Percentiles rank a stretch among this genome's conserved stretches.
phyloP scores from a whole-genome alignment of 92 coral and sea anemone genomes.

The Zoanthus sociatus region DNA sequence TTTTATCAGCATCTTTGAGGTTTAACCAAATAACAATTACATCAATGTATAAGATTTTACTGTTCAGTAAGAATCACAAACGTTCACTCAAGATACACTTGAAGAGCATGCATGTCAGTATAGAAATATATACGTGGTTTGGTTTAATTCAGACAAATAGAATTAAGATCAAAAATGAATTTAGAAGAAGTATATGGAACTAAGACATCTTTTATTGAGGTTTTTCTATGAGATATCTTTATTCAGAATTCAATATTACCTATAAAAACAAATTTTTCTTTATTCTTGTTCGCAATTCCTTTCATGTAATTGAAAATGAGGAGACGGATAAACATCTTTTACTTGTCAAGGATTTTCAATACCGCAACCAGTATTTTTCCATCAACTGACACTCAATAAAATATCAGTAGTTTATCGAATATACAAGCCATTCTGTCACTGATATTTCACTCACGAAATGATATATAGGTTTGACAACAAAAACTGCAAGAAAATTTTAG shows the following conservation, averaged over 20 bases:
- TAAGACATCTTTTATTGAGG: slow-evolving; percentile 35
- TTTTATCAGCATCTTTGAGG: too few relatives aligned
- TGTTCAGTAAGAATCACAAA: background rate
- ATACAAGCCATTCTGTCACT: background rate
- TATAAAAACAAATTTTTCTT: background rate
- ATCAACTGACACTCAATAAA: slow-evolving; percentile 18
- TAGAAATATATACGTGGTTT: background rate
- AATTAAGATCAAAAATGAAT: slow-evolving; percentile 40
- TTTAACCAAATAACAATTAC: too few relatives aligned
- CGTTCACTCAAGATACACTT: background rate
- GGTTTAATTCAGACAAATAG: slow-evolving; percentile 3
- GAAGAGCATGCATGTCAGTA: background rate
- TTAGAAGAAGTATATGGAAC: slow-evolving; percentile 23
- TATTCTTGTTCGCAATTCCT: slow-evolving; percentile 17
- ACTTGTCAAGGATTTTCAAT: slow-evolving; percentile 1
- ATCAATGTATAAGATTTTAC: too few relatives aligned
- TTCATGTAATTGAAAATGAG: slow-evolving; percentile 20
- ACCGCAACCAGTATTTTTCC: slow-evolving; percentile 19
- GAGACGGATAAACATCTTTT: slow-evolving; percentile 14
- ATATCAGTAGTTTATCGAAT: slow-evolving; percentile 8
- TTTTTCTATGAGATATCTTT: slow-evolving; percentile 3
- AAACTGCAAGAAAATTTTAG: background rate
- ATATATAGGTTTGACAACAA: background rate
- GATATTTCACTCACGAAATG: background rate
- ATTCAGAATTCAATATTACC: slow-evolving; percentile 43